phyloP scores from a whole-genome alignment of 2,113 vertebrate species.

The Ancistrus triradiatus region DNA sequence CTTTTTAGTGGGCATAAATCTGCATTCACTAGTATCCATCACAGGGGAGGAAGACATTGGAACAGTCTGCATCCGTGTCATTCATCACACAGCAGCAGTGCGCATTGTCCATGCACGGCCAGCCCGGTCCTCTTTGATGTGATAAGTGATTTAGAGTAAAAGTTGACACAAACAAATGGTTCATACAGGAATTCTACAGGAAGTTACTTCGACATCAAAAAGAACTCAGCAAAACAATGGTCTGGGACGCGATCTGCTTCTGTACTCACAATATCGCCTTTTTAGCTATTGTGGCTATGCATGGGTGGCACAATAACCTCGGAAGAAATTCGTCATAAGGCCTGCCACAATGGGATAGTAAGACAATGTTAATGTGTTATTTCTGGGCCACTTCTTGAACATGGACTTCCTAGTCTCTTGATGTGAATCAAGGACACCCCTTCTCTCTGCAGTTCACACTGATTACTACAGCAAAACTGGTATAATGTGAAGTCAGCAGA shows the following conservation, averaged over 20 bases:
- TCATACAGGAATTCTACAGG: conserved; percentile 66
- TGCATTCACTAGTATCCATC: conserved; percentile 56
- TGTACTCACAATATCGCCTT: conserved; percentile 50
- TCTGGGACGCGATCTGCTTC: conserved; percentile 47
- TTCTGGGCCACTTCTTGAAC: conserved; percentile 39
- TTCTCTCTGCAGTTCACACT: conserved; percentile 31
- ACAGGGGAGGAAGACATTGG: conserved; percentile 61
- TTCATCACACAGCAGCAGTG: conserved; percentile 60
- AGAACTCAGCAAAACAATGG: conserved; percentile 59
- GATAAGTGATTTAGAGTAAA: conserved; percentile 71
- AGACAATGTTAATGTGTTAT: conserved; percentile 50
- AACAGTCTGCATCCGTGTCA: conserved; percentile 65
- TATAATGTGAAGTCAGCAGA: not conserved
- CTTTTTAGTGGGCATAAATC: conserved; percentile 54
- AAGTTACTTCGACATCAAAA: conserved; percentile 72
- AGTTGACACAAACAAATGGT: conserved; percentile 65
- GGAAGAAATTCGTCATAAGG: conserved; percentile 51
- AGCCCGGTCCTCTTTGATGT: conserved; percentile 67
- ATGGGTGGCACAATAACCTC: conserved; percentile 45
- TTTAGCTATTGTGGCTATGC: conserved; percentile 36
- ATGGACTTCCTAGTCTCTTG: conserved; percentile 38
- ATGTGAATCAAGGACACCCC: conserved; percentile 32
- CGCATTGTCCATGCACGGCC: conserved; percentile 62
- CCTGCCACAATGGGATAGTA: conserved; percentile 21
- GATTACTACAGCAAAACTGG: not conserved